Base-by-base conservation (phyloP, 1,140 invertebrate species). In the Penaeus chinensis region DNA sequence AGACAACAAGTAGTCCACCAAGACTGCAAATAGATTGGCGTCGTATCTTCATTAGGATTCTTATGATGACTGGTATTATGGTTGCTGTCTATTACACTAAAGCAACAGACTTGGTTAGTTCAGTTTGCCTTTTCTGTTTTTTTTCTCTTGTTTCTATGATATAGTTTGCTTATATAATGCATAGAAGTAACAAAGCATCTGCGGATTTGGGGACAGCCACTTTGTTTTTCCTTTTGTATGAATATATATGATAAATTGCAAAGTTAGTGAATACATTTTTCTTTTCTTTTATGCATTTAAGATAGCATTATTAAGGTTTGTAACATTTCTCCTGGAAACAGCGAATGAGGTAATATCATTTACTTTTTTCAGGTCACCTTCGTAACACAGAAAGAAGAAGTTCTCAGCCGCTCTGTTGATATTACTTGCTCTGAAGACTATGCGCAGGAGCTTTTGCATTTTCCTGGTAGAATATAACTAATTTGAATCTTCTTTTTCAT, bases 371-470 rank as follows among this genome's bases (percentile, higher is more conserved):
- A 87, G 85, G 79, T 82, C 1, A 66, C 69, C 74, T 87, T 87
- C 81, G 85, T 65, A 62, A 82, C 80, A n/a, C 85, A 87, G 74
- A 47, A 87, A 42, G 85, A 87, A 47, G 79, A 82, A 74, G 76
- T 87, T 22, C 66, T 13, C 10, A 87, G 82, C 66, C 80, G 81
- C 3, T 87, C 60, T 24, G 80, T 87, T 63, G 85, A 87, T 27
- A 77, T 87, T 76, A 65, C 27, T 37, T 87, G 85, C n/a, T 87
- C 85, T n/a, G 69, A 82, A 42, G 85, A 87, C 42, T 87, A 87
- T 82, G 78, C 85, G 63, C 54, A 87, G 19, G 85, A 87, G 63
- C 79, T 87, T 22, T 47, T n/a, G 32, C 85, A 87, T 42, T 87
- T 87, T 47, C 65, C 47, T 65, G 85, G 85, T 87, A 76, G 22